Base-by-base conservation (phyloP, 2,113 vertebrate genomes). In the Heterocephalus glaber region DNA sequence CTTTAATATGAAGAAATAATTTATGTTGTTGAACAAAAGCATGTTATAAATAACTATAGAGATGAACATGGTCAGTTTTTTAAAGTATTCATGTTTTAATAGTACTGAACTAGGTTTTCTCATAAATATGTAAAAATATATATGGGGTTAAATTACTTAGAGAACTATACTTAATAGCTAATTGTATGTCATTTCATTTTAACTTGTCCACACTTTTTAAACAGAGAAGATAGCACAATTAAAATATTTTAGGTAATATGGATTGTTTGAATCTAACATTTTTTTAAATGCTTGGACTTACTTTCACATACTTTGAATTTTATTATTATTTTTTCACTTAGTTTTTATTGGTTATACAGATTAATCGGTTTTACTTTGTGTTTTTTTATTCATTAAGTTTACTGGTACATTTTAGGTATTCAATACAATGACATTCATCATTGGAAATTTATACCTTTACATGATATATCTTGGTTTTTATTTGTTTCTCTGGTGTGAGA, bases 241-340 rank as follows among this genome's bases (percentile, higher is more conserved):
- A 70, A 88, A 92, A 74, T 65, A 7, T 38, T 95, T 86, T 93
- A 86, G 9, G 44, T 95, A 89, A 83, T 72, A 20, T 66, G 79
- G 92, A 68, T 87, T 0, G 7, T 84, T 96, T 77, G 5, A 12
- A 12, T 41, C 9, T 24, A 92, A 30, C 19, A n/a, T 70, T 41
- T 79, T 70, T 61, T 52, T 22, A 33, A 82, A 33, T 70, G 11
- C 4, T 52, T 68, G 9, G 20, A 61, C 76, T 94, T 74, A 86
- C 7, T 86, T 81, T 47, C 52, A 54, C 10, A 74, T 89, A 52
- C 68, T 83, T 74, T 74, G 9, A 35, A 87, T 61, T 49, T 6
- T 49, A 49, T 49, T 49, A 5, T 49, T 49, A 6, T 49, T 49
- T 49, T 49, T 49, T 9, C 47, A 49, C 47, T 49, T 49, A 49